phyloP scores from a whole-genome alignment of 1,140 invertebrate species.

The Drosophila chauvacae region DNA sequence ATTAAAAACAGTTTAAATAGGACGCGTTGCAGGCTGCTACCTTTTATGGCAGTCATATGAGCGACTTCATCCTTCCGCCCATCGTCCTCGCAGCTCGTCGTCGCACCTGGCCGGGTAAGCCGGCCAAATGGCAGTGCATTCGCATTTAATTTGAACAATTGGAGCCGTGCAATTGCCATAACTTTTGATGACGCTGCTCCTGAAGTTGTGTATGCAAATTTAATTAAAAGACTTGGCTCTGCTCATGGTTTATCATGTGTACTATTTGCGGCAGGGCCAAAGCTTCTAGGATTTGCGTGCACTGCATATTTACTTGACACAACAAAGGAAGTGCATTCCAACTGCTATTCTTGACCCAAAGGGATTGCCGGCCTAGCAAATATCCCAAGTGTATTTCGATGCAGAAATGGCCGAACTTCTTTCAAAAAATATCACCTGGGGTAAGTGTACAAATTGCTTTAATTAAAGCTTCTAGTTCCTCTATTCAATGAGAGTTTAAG shows the following conservation, averaged over 20 bases:
- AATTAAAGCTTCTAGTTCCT: neutral
- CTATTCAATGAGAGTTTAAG: neutral
- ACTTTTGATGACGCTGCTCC: conserved; percentile 44
- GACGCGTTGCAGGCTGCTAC: conserved; percentile 47
- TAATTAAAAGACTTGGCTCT: conserved; percentile 61
- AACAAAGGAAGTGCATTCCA: conserved; percentile 38
- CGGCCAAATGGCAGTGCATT: conserved; percentile 28
- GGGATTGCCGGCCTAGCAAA: conserved; percentile 22
- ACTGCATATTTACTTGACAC: conserved; percentile 47
- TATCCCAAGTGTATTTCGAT: conserved; percentile 1
- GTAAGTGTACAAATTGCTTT: neutral
- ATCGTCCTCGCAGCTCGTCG: conserved; percentile 22
- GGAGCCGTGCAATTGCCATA: conserved; percentile 40
- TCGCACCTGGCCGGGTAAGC: conserved; percentile 36
- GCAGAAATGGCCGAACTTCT: neutral
- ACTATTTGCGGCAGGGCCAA: conserved; percentile 13
- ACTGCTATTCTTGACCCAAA: conserved; percentile 39
- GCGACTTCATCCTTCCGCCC: conserved; percentile 3
- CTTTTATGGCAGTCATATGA: conserved; percentile 49
- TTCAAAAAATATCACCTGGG: neutral
- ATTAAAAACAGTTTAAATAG: conserved; percentile 74
- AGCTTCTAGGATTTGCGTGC: conserved; percentile 25
- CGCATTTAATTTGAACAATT: conserved; percentile 41
- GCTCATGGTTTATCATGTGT: conserved; percentile 29
- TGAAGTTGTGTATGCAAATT: conserved; percentile 62